Conservation (phyloP, 2,113 vertebrate species). For the Cavia porcellus region DNA sequence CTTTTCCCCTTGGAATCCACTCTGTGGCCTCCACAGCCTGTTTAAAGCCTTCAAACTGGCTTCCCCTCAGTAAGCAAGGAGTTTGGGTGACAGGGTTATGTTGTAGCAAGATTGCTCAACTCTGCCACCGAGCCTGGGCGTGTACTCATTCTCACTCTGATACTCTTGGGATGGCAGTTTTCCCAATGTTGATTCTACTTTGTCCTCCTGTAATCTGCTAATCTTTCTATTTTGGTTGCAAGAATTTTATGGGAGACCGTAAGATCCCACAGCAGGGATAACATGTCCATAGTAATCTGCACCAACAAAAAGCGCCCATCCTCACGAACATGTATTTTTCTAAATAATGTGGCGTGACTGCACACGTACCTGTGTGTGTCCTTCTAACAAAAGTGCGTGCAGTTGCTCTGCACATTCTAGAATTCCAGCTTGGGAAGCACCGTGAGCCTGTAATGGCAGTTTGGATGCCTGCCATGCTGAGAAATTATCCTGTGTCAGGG, state of each 20-base stretch:
- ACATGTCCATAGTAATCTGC: background rate
- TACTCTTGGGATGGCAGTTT: background rate
- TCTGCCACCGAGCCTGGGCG: accelerated
- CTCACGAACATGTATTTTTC: background rate
- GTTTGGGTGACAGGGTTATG: background rate
- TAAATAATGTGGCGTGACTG: background rate
- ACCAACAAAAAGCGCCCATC: background rate
- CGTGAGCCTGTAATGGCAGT: background rate
- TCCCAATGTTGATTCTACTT: background rate
- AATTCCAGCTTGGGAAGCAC: background rate
- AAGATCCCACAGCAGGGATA: background rate
- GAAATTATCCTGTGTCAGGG: background rate
- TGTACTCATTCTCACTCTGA: accelerated
- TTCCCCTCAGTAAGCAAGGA: background rate
- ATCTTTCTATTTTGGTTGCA: background rate
- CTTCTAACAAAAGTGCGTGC: background rate
- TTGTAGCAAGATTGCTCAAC: background rate
- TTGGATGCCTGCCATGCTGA: background rate
- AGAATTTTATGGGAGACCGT: background rate
- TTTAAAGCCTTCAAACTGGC: background rate
- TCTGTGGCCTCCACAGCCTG: too few relatives aligned
- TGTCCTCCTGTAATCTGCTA: background rate
- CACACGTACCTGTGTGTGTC: background rate
- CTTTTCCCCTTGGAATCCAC: background rate
- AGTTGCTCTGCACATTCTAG: background rate